Percentiles rank a stretch among this genome's conserved stretches.
Conservation (phyloP, 1,140 invertebrate genomes). For the Leptinotarsa undecemlineata region DNA sequence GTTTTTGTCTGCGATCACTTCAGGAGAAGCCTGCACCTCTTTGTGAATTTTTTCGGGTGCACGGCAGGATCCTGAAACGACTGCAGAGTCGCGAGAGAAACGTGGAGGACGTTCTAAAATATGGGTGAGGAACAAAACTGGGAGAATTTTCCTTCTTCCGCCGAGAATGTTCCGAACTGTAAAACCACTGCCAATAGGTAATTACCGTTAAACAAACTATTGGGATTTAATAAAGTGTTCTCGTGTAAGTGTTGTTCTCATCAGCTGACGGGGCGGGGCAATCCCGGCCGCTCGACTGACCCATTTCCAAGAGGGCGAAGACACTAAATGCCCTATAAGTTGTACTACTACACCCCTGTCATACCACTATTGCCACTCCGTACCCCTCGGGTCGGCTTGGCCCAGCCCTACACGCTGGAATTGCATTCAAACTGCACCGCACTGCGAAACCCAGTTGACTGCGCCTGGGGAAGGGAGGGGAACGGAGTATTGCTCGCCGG, state of each 20-base stretch:
- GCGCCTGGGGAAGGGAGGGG: slow-evolving; percentile 8
- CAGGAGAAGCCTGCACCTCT: slow-evolving; percentile 26
- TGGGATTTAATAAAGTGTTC: slow-evolving; percentile 22
- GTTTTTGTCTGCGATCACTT: slow-evolving; percentile 31
- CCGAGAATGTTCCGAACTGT: slow-evolving; percentile 31
- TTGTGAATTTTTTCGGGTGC: slow-evolving; percentile 35
- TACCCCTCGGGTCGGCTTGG: not conserved
- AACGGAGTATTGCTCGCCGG: slow-evolving; percentile 23
- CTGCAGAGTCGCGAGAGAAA: slow-evolving; percentile 22
- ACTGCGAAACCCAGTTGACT: slow-evolving; percentile 28
- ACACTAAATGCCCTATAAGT: slow-evolving; percentile 28
- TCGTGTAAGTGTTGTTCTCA: slow-evolving; percentile 33
- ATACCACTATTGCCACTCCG: slow-evolving; percentile 20
- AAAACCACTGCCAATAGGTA: slow-evolving; percentile 27
- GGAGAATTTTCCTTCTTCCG: slow-evolving; percentile 33
- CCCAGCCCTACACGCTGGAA: not conserved
- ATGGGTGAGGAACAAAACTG: slow-evolving; percentile 20
- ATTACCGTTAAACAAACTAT: slow-evolving; percentile 25
- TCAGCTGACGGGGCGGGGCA: slow-evolving; percentile 38
- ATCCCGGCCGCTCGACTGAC: slow-evolving; percentile 36
- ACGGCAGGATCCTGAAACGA: slow-evolving; percentile 33
- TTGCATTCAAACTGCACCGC: slow-evolving; percentile 28
- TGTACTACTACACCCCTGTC: slow-evolving; percentile 22
- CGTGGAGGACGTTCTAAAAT: slow-evolving; percentile 22
- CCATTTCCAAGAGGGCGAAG: slow-evolving; percentile 40